Evolutionary conservation across 2,888 invertebrate genomes (phyloP).

Genomic region (Himalopsyche anomala): DNA sequence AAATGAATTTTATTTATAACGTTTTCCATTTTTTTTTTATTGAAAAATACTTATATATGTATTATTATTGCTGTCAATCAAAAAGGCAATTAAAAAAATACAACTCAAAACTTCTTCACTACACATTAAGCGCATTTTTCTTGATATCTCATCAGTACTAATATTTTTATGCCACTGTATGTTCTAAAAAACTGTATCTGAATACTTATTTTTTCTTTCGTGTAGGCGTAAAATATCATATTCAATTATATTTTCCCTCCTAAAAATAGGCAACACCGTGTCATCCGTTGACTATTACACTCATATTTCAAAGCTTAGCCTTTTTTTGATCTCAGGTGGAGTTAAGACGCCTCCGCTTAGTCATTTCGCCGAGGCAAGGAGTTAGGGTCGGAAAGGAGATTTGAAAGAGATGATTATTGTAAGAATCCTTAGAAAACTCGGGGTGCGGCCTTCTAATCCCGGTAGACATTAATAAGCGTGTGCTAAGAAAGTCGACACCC

Average conservation of each 20-base stretch:
- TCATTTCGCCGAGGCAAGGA: constrained; percentile 46
- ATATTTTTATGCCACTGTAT: too few relatives aligned
- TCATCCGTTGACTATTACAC: constrained; percentile 45
- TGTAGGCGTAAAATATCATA: not conserved
- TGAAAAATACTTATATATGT: too few relatives aligned
- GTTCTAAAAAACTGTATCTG: not conserved
- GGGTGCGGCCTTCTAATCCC: constrained; percentile 55
- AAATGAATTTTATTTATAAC: too few relatives aligned
- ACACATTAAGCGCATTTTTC: too few relatives aligned
- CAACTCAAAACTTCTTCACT: too few relatives aligned
- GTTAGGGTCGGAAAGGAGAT: constrained; percentile 37
- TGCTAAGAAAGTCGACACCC: constrained; percentile 46
- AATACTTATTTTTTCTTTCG: not conserved
- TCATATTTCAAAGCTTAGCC: constrained; percentile 51
- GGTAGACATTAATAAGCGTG: constrained; percentile 65
- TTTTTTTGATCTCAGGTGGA: constrained; percentile 52
- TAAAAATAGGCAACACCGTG: constrained; percentile 38
- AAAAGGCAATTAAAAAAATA: too few relatives aligned
- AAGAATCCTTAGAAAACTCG: not conserved
- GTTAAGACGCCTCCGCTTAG: constrained; percentile 49
- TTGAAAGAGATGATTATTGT: constrained; percentile 31
- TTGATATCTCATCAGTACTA: too few relatives aligned
- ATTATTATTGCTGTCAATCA: too few relatives aligned
- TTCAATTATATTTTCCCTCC: constrained; percentile 1
- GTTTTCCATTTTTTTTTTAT: too few relatives aligned